Conservation (phyloP, 2,113 vertebrate species). For the Oncorhynchus clarkii region DNA sequence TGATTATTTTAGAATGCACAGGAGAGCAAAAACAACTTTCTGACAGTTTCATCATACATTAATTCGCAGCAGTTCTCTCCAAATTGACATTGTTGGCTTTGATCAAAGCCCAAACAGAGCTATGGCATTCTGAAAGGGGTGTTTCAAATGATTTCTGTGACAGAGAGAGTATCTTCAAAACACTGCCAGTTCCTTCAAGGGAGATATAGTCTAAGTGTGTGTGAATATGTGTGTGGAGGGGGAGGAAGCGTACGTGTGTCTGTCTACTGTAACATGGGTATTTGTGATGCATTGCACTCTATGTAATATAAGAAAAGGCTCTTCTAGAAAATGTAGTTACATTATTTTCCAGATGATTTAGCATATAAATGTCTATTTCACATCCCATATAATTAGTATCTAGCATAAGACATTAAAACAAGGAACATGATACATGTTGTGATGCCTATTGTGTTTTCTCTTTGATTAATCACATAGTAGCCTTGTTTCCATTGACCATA, state of each 20-base stretch:
- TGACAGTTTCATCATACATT: constrained; percentile 79
- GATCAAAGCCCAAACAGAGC: constrained; percentile 75
- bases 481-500: constrained; percentile 65
- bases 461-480: constrained; percentile 68
- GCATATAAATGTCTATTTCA: too few species aligned
- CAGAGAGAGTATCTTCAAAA: constrained; percentile 66
- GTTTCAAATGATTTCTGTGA: constrained; percentile 73
- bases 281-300: neutral
- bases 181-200: constrained; percentile 63
- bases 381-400: too few species aligned
- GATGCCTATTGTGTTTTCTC: constrained; percentile 55
- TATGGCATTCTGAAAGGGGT: constrained; percentile 69
- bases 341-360: constrained; percentile 14
- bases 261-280: neutral
- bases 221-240: neutral
- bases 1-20: constrained; percentile 74
- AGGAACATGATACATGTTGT: constrained; percentile 43
- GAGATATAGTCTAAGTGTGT: constrained; percentile 26
- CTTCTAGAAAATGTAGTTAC: neutral
- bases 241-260: neutral
- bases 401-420: constrained; percentile 29
- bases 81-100: constrained; percentile 76
- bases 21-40: constrained; percentile 72
- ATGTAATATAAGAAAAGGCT: constrained; percentile 6
- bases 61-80: constrained; percentile 66